These are phyloP conservation scores for Tenthredo scrophulariae DNA, from an alignment of 2,888 invertebrate species.

Conservation along the genomic window DNA sequence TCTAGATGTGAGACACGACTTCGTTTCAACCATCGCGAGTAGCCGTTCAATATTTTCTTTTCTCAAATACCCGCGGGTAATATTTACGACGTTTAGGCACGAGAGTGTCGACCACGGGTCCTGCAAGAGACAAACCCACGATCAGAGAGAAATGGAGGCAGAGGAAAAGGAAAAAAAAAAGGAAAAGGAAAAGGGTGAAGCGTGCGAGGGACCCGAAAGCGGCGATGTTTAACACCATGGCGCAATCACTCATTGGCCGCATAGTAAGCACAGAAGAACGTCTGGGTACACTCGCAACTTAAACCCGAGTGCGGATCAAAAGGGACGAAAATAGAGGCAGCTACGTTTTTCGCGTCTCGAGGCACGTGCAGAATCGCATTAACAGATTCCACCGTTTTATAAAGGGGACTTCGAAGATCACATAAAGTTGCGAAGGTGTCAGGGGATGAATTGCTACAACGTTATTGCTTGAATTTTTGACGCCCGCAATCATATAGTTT, in stretches of 20 bases:
- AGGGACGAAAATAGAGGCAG: constrained; percentile 64
- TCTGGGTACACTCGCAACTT: constrained; percentile 22
- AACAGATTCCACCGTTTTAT: constrained; percentile 41
- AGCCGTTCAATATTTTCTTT: neutral
- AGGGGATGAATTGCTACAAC: constrained; percentile 34
- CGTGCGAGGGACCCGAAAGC: constrained; percentile 9
- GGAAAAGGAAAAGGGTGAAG: neutral
- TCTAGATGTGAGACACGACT: neutral
- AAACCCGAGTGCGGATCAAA: constrained; percentile 62
- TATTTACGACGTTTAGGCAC: constrained; percentile 42
- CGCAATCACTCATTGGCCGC: constrained; percentile 46
- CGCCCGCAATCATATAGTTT: neutral
- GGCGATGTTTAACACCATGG: constrained; percentile 50
- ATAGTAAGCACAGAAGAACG: constrained; percentile 25
- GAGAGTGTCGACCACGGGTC: constrained; percentile 32
- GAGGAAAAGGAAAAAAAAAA: neutral
- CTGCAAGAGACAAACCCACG: constrained; percentile 6
- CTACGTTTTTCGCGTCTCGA: constrained; percentile 47
- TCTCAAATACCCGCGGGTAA: constrained; percentile 33
- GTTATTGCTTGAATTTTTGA: constrained; percentile 27
- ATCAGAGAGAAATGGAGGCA: neutral
- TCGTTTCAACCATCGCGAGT: neutral
- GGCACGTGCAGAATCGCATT: constrained; percentile 52
- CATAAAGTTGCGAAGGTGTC: constrained; percentile 45
- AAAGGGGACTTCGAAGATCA: neutral